phyloP scores from a whole-genome alignment of 2,797 vertebrate species.

The Spondyliosoma cantharus region DNA sequence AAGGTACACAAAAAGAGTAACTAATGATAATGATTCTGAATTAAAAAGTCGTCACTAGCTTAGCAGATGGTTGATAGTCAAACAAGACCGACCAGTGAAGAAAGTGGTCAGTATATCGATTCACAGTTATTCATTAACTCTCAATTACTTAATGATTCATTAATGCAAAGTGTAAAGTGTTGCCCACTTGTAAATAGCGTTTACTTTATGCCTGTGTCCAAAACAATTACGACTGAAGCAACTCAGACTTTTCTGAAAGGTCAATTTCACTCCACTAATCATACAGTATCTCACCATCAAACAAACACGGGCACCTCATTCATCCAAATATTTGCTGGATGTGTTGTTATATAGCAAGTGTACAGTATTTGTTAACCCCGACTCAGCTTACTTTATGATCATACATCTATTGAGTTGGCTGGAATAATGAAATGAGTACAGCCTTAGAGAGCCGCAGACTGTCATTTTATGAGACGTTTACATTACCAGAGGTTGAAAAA shows the following conservation, averaged over 20 bases:
- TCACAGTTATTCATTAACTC: too few relatives aligned
- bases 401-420: background rate
- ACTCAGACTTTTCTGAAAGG: background rate
- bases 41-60: too few relatives aligned
- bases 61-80: too few relatives aligned
- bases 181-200: too few relatives aligned
- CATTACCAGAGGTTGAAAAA: background rate
- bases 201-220: too few relatives aligned
- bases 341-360: background rate
- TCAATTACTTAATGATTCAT: too few relatives aligned
- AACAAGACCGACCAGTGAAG: too few relatives aligned
- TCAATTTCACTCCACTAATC: background rate
- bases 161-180: too few relatives aligned
- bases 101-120: too few relatives aligned
- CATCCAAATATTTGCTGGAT: background rate
- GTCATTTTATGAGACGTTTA: background rate
- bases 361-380: background rate
- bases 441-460: background rate
- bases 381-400: background rate
- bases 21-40: too few relatives aligned
- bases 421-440: background rate
- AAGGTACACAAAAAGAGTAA: too few relatives aligned
- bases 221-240: too few relatives aligned
- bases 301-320: background rate
- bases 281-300: background rate